Base-by-base conservation (phyloP, 2,888 invertebrate species). In the Lissonota sp. region DNA sequence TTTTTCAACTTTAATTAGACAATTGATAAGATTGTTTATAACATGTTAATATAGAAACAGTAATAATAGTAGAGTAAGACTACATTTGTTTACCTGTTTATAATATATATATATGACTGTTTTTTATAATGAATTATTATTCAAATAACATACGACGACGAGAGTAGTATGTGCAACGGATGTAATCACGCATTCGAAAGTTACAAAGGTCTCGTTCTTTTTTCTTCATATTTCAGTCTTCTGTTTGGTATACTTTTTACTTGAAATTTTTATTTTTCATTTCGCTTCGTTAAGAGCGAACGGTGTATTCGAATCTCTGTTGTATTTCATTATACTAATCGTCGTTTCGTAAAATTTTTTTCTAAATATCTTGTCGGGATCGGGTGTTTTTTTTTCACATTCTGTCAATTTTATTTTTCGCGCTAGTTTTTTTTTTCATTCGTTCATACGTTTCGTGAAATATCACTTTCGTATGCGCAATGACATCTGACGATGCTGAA, bases 41-140 rank as follows among this genome's bases (percentile, higher is more conserved):
- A 90, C 86, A 88, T 85, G 86, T 84, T 86, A 86, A 87, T 85
- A 80, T 86, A 90, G 86, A 90, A 91, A 90, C 86, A 90, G 88
- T 88, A 86, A 89, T 86, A 88, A 89, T 86, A 83, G 83, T 87
- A 88, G 86, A 88, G 84, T 88, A 89, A 87, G 86, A 89, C 85
- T 87, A 85, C 83, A 83, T 85, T 84, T 83, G 79, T 85, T 85
- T 84, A 86, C 86, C 87, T 77, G 62, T 81, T 76, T 79, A 63
- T 74, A 57, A 63, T 74, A 57, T 79, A 60, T 79, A 62, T 78
- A 75, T 80, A 64, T 80, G 74, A 76, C 73, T 79, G 71, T 74
- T 76, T 80, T 71, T 64, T 64, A 67, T 64, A 63, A 57, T 69
- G 37, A 71, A 82, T 85, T 85, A 79, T 79, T 83, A 83, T 75